phyloP scores from a whole-genome alignment of 2,888 invertebrate species.

The Blera fallax region DNA sequence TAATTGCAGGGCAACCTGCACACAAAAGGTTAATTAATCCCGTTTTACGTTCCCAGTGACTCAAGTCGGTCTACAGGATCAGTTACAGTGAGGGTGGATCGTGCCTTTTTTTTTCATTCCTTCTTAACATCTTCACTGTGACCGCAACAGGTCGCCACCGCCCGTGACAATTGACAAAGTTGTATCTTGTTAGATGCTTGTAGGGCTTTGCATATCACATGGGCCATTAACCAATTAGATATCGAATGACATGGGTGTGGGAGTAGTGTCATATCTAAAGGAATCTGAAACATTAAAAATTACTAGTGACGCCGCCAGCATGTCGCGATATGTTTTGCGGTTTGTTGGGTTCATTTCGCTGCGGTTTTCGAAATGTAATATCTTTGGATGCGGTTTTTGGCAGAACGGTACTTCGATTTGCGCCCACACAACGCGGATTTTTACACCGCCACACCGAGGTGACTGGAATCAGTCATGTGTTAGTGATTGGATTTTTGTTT shows the following conservation, averaged over 20 bases:
- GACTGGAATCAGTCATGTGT: constrained; percentile 40
- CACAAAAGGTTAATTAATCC: constrained; percentile 67
- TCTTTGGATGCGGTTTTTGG: constrained; percentile 56
- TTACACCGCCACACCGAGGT: constrained; percentile 9
- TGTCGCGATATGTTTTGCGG: constrained; percentile 61
- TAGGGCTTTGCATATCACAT: constrained; percentile 65
- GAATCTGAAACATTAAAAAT: constrained; percentile 1
- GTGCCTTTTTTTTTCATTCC: constrained; percentile 1
- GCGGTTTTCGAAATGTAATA: constrained; percentile 62
- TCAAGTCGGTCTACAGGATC: constrained; percentile 33
- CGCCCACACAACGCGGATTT: constrained; percentile 70
- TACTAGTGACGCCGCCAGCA: constrained; percentile 34
- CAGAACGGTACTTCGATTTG: constrained; percentile 38
- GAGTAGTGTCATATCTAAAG: constrained; percentile 33
- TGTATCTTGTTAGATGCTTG: constrained; percentile 23
- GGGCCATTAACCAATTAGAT: constrained; percentile 56
- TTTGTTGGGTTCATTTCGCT: constrained; percentile 31
- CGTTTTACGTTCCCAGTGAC: constrained; percentile 38
- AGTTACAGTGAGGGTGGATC: constrained; percentile 68
- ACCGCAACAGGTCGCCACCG: constrained; percentile 45
- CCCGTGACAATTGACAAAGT: constrained; percentile 39
- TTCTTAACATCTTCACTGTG: background rate
- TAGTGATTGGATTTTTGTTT: background rate
- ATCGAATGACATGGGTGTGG: constrained; percentile 55
- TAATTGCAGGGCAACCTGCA: constrained; percentile 61